Evolutionary conservation across 2,113 vertebrate species (phyloP).

Genomic region (Leucoraja erinaceus): DNA sequence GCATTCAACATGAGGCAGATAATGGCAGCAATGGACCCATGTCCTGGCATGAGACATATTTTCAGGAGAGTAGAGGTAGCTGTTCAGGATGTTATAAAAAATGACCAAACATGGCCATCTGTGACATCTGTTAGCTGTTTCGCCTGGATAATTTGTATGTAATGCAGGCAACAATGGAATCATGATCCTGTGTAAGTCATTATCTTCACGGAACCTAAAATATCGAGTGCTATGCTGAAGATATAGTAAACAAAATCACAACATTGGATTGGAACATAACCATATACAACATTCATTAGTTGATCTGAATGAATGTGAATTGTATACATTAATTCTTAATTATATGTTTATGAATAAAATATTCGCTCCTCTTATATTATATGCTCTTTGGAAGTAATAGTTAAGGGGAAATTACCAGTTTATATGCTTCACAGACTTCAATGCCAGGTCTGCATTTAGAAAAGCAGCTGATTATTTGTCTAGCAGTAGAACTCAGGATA

Average conservation of each 20-base stretch:
- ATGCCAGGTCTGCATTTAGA: neutral
- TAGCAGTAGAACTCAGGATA: constrained; percentile 4
- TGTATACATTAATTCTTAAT: constrained; percentile 17
- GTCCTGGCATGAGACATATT: neutral
- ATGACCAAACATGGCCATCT: no score
- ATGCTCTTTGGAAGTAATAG: neutral
- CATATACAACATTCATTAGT: neutral
- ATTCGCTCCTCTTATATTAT: constrained; percentile 6
- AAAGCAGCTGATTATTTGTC: constrained; percentile 4
- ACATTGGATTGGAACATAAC: neutral
- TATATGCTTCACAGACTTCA: neutral
- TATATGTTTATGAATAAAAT: neutral
- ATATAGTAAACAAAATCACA: neutral
- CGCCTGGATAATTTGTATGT: neutral
- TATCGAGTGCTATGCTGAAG: no score
- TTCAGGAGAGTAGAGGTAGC: neutral
- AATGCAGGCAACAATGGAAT: neutral
- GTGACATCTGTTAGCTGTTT: no score
- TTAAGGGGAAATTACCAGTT: constrained; percentile 10
- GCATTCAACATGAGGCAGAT: neutral
- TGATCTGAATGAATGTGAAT: neutral
- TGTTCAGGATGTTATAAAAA: neutral
- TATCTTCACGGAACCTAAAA: neutral
- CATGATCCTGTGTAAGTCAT: neutral
- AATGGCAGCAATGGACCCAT: neutral